Percentiles rank a stretch among this genome's conserved stretches.
phyloP scores from a whole-genome alignment of 2,888 invertebrate genomes.

The Hemistola chrysoprasaria region DNA sequence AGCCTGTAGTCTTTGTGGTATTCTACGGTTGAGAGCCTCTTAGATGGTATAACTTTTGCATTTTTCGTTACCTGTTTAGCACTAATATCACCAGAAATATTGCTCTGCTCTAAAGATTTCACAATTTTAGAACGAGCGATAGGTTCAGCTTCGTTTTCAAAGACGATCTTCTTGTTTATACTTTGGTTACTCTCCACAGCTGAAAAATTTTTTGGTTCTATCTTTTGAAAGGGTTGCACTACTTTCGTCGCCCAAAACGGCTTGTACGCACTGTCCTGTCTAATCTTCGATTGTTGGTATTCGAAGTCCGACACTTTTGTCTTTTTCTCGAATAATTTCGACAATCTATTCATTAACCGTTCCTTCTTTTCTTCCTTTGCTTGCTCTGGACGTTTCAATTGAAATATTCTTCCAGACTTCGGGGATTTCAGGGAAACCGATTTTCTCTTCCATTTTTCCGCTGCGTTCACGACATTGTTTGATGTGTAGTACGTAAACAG shows the following conservation, averaged over 20 bases:
- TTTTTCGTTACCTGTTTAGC: constrained; percentile 7
- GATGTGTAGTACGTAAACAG: constrained; percentile 50
- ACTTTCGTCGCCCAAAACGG: constrained; percentile 68
- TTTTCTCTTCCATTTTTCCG: constrained; percentile 57
- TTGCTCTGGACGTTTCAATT: constrained; percentile 29
- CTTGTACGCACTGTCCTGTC: constrained; percentile 57
- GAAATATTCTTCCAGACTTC: constrained; percentile 55
- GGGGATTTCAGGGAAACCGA: constrained; percentile 64
- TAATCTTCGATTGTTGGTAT: constrained; percentile 55
- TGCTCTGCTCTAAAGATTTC: constrained; percentile 19
- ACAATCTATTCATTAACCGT: constrained; percentile 35
- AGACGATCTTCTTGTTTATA: constrained; percentile 2
- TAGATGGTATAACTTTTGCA: constrained; percentile 21
- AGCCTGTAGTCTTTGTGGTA: constrained; percentile 49
- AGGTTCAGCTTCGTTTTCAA: constrained; percentile 26
- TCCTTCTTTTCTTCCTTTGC: constrained; percentile 23
- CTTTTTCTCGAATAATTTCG: constrained; percentile 55
- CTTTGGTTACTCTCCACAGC: constrained; percentile 1
- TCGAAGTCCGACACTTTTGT: constrained; percentile 62
- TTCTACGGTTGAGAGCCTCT: constrained; percentile 45
- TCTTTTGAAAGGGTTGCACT: constrained; percentile 27
- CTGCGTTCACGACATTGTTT: constrained; percentile 38
- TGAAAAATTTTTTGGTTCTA: constrained; percentile 15
- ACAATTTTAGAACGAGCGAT: constrained; percentile 19
- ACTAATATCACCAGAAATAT: neutral